Base-by-base conservation (phyloP, 2,113 vertebrate species). In the Menura novaehollandiae region DNA sequence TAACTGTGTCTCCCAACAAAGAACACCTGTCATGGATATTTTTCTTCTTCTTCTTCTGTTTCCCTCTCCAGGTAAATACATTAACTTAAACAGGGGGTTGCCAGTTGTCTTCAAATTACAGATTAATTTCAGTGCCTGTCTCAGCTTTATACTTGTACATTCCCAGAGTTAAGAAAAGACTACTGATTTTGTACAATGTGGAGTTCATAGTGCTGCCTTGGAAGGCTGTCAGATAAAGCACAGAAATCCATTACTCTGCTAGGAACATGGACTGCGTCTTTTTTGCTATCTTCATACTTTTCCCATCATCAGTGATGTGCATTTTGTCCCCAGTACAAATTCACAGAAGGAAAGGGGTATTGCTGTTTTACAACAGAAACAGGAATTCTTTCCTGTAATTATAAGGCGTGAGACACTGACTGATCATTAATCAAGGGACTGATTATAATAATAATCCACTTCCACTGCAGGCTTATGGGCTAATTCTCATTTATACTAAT, bases 401-500 rank as follows among this genome's bases (percentile, higher is more conserved):
- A 91, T 72, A 85, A 89, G 62, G 12, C 3, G 0, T 89, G 74
- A 89, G 68, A 72, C 30, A 75, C 41, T 72, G 88, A 71, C 52
- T 95, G 91, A 91, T 91, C 55, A 82, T 96, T 93, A 95, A 93
- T 95, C 87, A 95, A 66, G 74, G 37, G 58, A 46, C 58, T 88
- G 53, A 79, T 88, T 91, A 85, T 80, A 83, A 82, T 82, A 94
- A 91, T 95, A 96, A 91, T 69, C 69, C 74, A 86, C 68, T 91
- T 94, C 51, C 39, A 85, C 59, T 85, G 43, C 62, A 93, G 64
- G 9, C 9, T 80, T 46, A 62, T 55, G 56, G 72, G n/a, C 43
- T 93, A 93, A 94, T 95, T 95, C 71, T 88, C 75, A 67, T 92
- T 91, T 92, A 60, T 88, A 80, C 10, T 94, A 88, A 94, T 93